Base-by-base conservation (phyloP, 2,797 vertebrate species). In the Lagorchestes hirsutus region DNA sequence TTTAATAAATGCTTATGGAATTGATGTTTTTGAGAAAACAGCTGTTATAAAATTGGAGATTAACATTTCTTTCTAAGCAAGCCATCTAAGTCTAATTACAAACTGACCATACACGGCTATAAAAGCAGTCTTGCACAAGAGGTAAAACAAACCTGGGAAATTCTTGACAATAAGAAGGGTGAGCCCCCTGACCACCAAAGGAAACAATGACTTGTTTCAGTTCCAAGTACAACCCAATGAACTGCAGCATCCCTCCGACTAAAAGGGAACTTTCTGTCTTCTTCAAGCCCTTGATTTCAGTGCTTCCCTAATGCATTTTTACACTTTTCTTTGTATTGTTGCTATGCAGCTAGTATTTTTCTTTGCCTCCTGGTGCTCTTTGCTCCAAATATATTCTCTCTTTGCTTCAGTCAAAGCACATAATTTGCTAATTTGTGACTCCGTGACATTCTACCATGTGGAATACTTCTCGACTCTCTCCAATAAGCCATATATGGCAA, bases 91-190 rank as follows among this genome's bases (percentile, higher is more conserved):
- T 14, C 46, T 93, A 62, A 29, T 54, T 1, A 91, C 54, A 91
- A 93, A 59, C 16, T 50, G 14, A 16, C 87, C 8, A n/a, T 34
- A 16, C 0, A n/a, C 9, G 6, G 58, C 57, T 58, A 3, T 5
- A 90, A 31, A 92, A 10, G 93, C 59, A 50, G 46, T 92, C 50
- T 8, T 94, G 74, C 90, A 55, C 8, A 40, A 93, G 93, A 96
- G 82, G 91, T 1, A 58, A 93, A 27, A 95, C 91, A 90, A 90
- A 58, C 87, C 14, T 91, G 29, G 13, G n/a, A 92, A 90, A 87
- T 93, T 95, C 52, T 29, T 55, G 90, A 90, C 29, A 90, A 62
- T 22, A 29, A 93, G 92, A 31, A 90, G 5, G 55, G 92, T 55
- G 52, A 24, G 46, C 34, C 92, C n/a, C 28, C n/a, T 90, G 31